A percentile compares a stretch with the other conserved stretches of the same genome.
phyloP scores from a whole-genome alignment of 2,888 invertebrate genomes.

The Melitaea athalia region DNA sequence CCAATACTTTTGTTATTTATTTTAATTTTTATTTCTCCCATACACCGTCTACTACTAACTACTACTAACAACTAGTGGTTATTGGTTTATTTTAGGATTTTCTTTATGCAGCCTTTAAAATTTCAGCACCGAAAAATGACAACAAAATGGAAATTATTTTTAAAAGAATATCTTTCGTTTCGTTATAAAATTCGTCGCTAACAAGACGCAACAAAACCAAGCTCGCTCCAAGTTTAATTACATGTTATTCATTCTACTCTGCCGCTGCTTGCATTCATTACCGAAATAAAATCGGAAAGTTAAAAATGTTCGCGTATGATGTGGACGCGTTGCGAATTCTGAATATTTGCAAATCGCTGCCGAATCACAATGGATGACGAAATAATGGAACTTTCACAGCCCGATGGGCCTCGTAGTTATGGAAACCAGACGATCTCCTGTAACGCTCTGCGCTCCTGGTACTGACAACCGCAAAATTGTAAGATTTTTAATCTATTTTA shows the following conservation, averaged over 20 bases:
- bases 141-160: not conserved
- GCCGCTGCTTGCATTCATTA: constrained; percentile 14
- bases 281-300: constrained; percentile 24
- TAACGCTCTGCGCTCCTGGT: constrained; percentile 41
- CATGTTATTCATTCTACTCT: constrained; percentile 13
- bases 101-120: not conserved
- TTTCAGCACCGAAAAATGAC: not conserved
- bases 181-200: not conserved
- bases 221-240: constrained; percentile 8
- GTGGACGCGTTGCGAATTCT: constrained; percentile 27
- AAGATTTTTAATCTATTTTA: constrained; percentile 17
- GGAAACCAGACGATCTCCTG: constrained; percentile 44
- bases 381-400: constrained; percentile 49
- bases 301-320: constrained; percentile 48
- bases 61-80: no score
- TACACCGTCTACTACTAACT: no score
- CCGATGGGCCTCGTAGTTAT: constrained; percentile 46
- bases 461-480: constrained; percentile 28
- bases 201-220: constrained; percentile 4
- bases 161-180: constrained; percentile 1
- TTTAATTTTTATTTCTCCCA: no score
- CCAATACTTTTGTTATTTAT: no score
- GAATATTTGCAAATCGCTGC: constrained; percentile 41
- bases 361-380: constrained; percentile 46
- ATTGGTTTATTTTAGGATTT: no score